These are phyloP conservation scores for Darevskia nairensis DNA, from an alignment of 2,797 vertebrate species.

Conservation along the genomic window DNA sequence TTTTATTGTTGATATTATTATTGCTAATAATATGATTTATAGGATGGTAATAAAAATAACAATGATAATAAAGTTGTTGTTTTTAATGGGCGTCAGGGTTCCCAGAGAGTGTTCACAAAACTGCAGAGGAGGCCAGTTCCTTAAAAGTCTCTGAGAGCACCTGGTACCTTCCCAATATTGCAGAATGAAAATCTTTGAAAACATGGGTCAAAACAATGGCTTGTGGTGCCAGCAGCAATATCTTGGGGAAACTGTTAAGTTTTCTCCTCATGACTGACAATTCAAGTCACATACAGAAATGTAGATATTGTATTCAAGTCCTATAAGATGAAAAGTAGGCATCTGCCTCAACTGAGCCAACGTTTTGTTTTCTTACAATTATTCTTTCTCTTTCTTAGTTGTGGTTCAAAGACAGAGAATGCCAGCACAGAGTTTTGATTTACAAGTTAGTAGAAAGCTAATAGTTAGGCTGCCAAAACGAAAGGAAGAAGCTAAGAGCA, in stretches of 20 bases:
- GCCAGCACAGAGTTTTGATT: slow-evolving; percentile 23
- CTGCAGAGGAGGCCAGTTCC: slow-evolving; percentile 10
- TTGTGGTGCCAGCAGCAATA: not conserved
- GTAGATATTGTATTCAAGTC: not conserved
- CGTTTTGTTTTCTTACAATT: not conserved
- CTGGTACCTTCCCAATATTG: not conserved
- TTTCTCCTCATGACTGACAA: not conserved
- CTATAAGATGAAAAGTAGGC: slow-evolving; percentile 7
- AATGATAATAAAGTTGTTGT: too few relatives aligned
- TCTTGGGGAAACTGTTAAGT: not conserved
- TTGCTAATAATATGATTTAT: too few relatives aligned
- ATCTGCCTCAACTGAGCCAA: not conserved
- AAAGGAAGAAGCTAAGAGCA: slow-evolving; percentile 36
- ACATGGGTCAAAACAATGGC: not conserved
- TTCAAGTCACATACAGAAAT: too few relatives aligned
- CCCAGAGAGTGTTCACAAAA: not conserved
- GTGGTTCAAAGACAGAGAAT: not conserved
- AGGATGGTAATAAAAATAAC: too few relatives aligned
- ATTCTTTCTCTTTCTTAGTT: not conserved
- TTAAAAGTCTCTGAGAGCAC: not conserved
- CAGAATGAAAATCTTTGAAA: not conserved
- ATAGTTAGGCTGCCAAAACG: not conserved
- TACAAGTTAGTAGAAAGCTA: slow-evolving; percentile 31
- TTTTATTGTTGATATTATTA: too few relatives aligned
- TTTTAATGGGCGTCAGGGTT: too few relatives aligned